Evolutionary conservation across 2,113 vertebrate species (phyloP), one percentile per base, ranked within the genome.

Genomic region (Octodon degus): DNA sequence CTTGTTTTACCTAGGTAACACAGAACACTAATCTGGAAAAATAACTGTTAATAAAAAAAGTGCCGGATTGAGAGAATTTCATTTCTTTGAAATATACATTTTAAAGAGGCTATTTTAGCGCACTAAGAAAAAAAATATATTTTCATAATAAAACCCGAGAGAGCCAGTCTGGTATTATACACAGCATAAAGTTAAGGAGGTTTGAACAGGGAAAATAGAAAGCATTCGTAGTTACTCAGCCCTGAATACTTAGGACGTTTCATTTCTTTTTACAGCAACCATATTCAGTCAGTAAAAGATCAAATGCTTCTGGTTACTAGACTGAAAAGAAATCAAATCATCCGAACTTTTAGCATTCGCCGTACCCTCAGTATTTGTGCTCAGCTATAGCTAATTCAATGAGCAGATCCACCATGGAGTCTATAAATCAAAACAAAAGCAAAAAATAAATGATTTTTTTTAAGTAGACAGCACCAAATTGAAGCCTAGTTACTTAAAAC

Each of bases 201-300:
- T 97, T 92, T 97, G 96, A 98, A 95, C 72, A 47, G 84, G 96
- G 96, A 94, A 97, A 86, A 82, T 81, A 96, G 86, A 96, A 98
- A 97, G 95, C 74, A 91, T 97, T 96, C 68, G 24, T 72, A 96
- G 76, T 90, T 97, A 97, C 89, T 98, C 98, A 98, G 94, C 97
- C 97, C 76, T 97, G 90, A 98, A 94, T 96, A 92, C 95, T 98
- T 97, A 96, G 96, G 95, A 95, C 94, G 97, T 98, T 98, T 98
- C 47, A 97, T 98, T 97, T 97, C 96, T 98, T 98, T 98, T 98
- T 98, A 98, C 96, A 98, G 97, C 96, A 97, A 92, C 79, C 96
- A 97, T 97, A 93, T 85, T 97, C 97, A 94, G 96, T 96, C 96
- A 98, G 97, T 98, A 98, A 98, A 98, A 98, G 93, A 98, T 95